Conservation (phyloP, 1,140 invertebrate genomes). For the Sogatella furcifera region DNA sequence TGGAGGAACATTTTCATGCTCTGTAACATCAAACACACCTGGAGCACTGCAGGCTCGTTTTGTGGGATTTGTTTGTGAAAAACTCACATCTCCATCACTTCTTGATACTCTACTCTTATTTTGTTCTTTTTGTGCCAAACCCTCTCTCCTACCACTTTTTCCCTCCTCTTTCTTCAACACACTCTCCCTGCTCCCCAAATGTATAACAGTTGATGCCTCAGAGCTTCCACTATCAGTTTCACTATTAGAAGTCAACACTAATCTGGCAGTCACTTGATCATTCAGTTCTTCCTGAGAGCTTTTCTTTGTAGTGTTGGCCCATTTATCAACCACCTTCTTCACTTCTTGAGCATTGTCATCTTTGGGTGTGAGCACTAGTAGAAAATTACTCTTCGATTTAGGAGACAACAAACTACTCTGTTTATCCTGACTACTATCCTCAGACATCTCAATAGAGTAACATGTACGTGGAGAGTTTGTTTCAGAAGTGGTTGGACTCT, state of each 20-base stretch:
- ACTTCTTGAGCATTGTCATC: slow-evolving; percentile 32
- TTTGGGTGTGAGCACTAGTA: slow-evolving; percentile 39
- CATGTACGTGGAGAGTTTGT: slow-evolving; percentile 38
- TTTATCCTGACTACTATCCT: slow-evolving; percentile 29
- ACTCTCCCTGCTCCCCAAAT: slow-evolving; percentile 22
- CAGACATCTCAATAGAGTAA: slow-evolving; percentile 40
- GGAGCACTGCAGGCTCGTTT: slow-evolving; percentile 12
- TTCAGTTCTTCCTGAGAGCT: slow-evolving; percentile 7
- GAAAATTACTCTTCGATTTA: slow-evolving; percentile 34
- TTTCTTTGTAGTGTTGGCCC: slow-evolving; percentile 28
- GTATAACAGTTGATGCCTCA: slow-evolving; percentile 27
- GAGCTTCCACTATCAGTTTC: slow-evolving; percentile 24
- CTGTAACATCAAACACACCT: background rate
- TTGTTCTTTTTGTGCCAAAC: slow-evolving; percentile 6
- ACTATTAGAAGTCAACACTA: slow-evolving; percentile 19
- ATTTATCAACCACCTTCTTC: slow-evolving; percentile 36
- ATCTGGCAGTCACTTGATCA: slow-evolving; percentile 17
- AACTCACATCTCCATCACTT: slow-evolving; percentile 10
- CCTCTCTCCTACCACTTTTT: background rate
- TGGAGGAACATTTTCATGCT: background rate
- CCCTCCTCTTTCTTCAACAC: slow-evolving; percentile 8
- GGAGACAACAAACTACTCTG: slow-evolving; percentile 10
- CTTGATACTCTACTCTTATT: slow-evolving; percentile 4
- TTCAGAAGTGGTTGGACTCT: slow-evolving; percentile 25
- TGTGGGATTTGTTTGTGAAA: slow-evolving; percentile 4